A percentile compares a stretch with the other conserved stretches of the same genome.
Evolutionary conservation across 2,888 invertebrate genomes (phyloP).

Genomic region (Pollenia angustigena): DNA sequence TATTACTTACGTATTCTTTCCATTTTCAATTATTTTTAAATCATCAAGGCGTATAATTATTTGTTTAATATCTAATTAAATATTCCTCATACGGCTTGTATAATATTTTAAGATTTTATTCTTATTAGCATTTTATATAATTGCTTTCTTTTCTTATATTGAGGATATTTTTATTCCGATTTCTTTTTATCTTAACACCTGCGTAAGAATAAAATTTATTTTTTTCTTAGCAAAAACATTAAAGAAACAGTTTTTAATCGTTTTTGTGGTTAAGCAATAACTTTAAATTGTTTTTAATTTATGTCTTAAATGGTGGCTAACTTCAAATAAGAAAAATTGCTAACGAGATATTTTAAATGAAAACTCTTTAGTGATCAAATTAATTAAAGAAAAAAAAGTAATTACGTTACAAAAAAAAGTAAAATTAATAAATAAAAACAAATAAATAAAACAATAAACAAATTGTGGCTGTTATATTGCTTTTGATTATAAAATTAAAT

Average conservation of each 20-base stretch:
- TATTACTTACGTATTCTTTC: neutral
- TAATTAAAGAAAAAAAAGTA: too few relatives aligned
- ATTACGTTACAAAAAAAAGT: too few relatives aligned
- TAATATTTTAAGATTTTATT: neutral
- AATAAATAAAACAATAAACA: too few relatives aligned
- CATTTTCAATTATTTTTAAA: neutral
- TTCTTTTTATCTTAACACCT: slow-evolving; percentile 9
- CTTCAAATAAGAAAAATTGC: too few relatives aligned
- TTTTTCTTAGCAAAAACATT: neutral
- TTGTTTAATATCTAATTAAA: neutral
- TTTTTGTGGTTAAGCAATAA: slow-evolving; percentile 9
- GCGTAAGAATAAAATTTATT: neutral
- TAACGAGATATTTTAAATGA: too few relatives aligned
- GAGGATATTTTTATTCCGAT: neutral
- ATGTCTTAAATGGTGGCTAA: neutral
- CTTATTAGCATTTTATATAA: slow-evolving; percentile 52
- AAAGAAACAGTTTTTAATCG: neutral
- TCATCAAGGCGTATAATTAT: neutral
- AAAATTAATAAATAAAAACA: too few relatives aligned
- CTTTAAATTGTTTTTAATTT: slow-evolving; percentile 1
- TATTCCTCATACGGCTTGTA: neutral
- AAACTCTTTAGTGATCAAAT: too few relatives aligned
- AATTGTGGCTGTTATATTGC: too few relatives aligned
- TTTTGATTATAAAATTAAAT: too few relatives aligned
- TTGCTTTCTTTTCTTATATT: neutral